Evolutionary conservation across 2,888 invertebrate genomes (phyloP).

Genomic region (Cylindroiulus punctatus): DNA sequence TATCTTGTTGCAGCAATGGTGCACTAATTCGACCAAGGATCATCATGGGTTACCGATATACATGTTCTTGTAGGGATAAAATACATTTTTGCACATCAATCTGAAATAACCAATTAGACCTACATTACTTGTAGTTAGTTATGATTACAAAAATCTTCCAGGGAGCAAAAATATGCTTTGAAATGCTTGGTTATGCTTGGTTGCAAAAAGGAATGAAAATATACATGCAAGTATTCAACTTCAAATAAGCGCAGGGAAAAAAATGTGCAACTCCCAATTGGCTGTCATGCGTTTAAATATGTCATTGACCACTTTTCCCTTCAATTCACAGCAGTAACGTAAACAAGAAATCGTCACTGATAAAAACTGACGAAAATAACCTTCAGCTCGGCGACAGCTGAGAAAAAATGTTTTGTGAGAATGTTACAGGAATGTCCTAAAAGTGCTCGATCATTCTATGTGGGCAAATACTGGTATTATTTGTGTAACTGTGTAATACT

Average conservation of each 20-base stretch:
- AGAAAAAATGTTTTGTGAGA: not conserved
- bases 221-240: not conserved
- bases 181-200: too few species aligned
- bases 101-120: too few species aligned
- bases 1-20: too few species aligned
- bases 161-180: too few species aligned
- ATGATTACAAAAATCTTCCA: too few species aligned
- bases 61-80: too few species aligned
- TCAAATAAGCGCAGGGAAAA: too few species aligned
- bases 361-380: not conserved
- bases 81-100: too few species aligned
- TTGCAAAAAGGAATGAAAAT: too few species aligned
- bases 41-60: too few species aligned
- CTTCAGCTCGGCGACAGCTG: not conserved
- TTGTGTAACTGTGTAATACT: constrained; percentile 29
- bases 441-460: constrained; percentile 21
- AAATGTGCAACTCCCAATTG: not conserved
- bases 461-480: constrained; percentile 38
- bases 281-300: not conserved
- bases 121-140: too few species aligned
- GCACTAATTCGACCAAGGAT: too few species aligned
- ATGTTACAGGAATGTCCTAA: not conserved
- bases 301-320: constrained; percentile 9
- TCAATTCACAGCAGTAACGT: not conserved
- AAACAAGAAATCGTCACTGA: not conserved